A percentile compares a stretch with the other conserved stretches of the same genome.
Conservation (phyloP, 2,797 vertebrate genomes). For the Ceryle rudis region DNA sequence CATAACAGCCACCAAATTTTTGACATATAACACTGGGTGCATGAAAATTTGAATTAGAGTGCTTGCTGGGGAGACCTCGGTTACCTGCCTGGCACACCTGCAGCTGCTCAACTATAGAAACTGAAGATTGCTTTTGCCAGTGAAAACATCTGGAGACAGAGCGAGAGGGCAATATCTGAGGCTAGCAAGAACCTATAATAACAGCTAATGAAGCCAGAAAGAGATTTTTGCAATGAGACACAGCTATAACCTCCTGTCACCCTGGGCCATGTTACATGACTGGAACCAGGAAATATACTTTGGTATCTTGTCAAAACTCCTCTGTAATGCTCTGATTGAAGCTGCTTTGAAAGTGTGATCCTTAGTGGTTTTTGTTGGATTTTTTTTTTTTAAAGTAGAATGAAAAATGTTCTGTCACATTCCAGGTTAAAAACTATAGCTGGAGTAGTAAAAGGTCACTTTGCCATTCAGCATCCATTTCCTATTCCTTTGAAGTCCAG, state of each 20-base stretch:
- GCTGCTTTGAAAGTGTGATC: constrained; percentile 12
- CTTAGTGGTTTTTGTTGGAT: neutral
- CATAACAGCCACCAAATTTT: neutral
- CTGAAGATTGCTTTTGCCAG: neutral
- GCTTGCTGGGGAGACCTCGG: neutral
- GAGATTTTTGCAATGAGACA: neutral
- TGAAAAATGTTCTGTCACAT: constrained; percentile 57
- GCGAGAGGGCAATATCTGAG: neutral
- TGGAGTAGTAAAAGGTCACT: constrained; percentile 65
- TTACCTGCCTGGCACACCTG: neutral
- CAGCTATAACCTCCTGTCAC: neutral
- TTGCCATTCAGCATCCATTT: constrained; percentile 68
- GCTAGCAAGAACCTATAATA: neutral
- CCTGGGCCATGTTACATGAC: accelerated
- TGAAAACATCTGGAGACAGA: neutral
- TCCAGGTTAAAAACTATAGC: constrained; percentile 57
- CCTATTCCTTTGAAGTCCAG: constrained; percentile 65
- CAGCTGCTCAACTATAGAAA: neutral
- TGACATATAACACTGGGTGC: neutral
- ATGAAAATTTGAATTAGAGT: neutral
- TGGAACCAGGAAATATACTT: neutral
- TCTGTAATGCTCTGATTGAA: neutral
- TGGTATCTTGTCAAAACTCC: constrained; percentile 11
- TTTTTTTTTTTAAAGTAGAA: neutral
- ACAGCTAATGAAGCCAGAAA: constrained; percentile 3